phyloP scores from a whole-genome alignment of 2,113 vertebrate genomes.

The Anser cygnoides region DNA sequence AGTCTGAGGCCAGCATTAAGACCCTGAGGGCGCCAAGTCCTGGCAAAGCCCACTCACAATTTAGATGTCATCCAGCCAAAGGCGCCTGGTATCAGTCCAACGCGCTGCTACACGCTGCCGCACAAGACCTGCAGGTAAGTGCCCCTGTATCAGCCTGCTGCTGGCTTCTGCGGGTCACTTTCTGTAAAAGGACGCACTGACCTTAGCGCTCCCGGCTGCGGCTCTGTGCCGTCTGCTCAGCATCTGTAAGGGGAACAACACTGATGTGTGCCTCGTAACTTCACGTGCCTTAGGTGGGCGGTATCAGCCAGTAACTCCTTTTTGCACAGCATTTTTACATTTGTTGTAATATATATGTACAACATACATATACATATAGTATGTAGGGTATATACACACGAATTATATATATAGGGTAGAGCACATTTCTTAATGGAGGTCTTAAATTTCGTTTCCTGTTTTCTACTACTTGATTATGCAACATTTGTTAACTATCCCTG shows the following conservation, averaged over 20 bases:
- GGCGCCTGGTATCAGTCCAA: accelerated
- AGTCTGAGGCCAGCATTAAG: background rate
- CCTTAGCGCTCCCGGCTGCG: background rate
- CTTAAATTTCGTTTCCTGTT: background rate
- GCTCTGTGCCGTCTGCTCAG: background rate
- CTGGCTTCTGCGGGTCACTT: background rate
- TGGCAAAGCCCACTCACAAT: background rate
- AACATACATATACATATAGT: too few relatives aligned
- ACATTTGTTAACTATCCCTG: background rate
- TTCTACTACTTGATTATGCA: background rate
- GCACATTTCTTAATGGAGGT: background rate
- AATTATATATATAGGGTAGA: background rate
- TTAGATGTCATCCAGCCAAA: background rate
- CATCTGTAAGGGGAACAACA: background rate
- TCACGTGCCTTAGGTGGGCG: background rate
- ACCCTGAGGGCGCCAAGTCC: background rate
- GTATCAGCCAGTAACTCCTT: background rate
- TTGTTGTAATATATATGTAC: background rate
- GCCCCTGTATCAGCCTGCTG: background rate
- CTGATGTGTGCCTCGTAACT: background rate
- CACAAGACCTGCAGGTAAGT: accelerated
- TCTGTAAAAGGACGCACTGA: background rate
- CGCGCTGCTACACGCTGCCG: accelerated
- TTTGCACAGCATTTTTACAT: background rate
- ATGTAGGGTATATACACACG: too few relatives aligned